Percentiles rank a stretch among this genome's conserved stretches.
Conservation (phyloP, 2,888 invertebrate genomes). For the Gymnocheta viridis region DNA sequence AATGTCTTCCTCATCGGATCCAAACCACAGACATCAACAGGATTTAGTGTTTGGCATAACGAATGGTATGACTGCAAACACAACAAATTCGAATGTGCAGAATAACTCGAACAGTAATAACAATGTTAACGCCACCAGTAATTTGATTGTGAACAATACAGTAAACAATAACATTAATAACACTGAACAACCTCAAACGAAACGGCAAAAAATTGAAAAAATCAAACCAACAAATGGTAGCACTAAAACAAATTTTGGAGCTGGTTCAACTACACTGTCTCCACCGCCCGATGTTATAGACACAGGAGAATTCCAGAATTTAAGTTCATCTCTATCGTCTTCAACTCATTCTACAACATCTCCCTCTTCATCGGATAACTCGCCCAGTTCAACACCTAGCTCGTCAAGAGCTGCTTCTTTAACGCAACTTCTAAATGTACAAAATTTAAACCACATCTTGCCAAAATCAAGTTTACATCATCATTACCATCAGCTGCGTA, state of each 20-base stretch:
- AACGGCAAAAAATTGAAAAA: slow-evolving; percentile 88
- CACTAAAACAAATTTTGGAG: slow-evolving; percentile 52
- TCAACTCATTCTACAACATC: slow-evolving; percentile 75
- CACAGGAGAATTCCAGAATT: slow-evolving; percentile 71
- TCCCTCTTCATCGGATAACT: slow-evolving; percentile 75
- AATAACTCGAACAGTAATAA: slow-evolving; percentile 58
- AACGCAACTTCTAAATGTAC: slow-evolving; percentile 76
- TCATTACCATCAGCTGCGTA: slow-evolving; percentile 48
- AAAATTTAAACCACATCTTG: slow-evolving; percentile 75
- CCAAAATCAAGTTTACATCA: slow-evolving; percentile 72
- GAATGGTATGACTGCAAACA: slow-evolving; percentile 29
- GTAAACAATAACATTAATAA: slow-evolving; percentile 83
- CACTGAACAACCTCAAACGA: slow-evolving; percentile 92
- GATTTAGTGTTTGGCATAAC: slow-evolving; percentile 34
- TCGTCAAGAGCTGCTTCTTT: slow-evolving; percentile 77
- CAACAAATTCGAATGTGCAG: slow-evolving; percentile 43
- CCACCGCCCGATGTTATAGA: slow-evolving; percentile 76
- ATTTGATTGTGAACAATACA: slow-evolving; percentile 21
- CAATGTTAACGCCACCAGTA: slow-evolving; percentile 17
- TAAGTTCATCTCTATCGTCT: slow-evolving; percentile 77
- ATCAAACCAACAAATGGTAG: slow-evolving; percentile 63
- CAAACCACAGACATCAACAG: slow-evolving; percentile 48
- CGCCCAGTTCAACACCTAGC: slow-evolving; percentile 77
- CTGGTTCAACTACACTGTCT: slow-evolving; percentile 49
- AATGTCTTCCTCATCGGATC: slow-evolving; percentile 60